Conservation (phyloP, 2,888 invertebrate species). For the Caenorhabditis becei region DNA sequence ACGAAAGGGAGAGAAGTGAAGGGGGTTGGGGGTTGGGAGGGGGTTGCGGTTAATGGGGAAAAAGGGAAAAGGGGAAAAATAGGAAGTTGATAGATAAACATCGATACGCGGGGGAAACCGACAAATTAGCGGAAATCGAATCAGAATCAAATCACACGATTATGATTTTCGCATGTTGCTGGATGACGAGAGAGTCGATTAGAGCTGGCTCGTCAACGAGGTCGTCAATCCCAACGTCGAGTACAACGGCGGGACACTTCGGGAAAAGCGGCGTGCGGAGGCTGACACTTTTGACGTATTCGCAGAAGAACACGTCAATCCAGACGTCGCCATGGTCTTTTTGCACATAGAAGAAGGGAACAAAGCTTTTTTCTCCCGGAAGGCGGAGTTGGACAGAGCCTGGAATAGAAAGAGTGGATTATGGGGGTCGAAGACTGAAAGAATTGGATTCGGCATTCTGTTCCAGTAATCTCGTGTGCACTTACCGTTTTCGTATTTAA, state of each 20-base stretch:
- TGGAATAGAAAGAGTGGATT: not conserved
- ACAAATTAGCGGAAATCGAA: too few relatives aligned
- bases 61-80: too few relatives aligned
- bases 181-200: not conserved
- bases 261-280: conserved; percentile 14
- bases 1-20: too few relatives aligned
- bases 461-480: too few relatives aligned
- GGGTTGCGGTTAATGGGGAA: too few relatives aligned
- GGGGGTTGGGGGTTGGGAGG: too few relatives aligned
- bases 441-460: too few relatives aligned
- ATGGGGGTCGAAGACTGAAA: not conserved
- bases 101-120: too few relatives aligned
- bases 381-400: conserved; percentile 20
- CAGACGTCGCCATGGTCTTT: not conserved
- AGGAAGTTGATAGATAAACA: not conserved
- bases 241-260: not conserved
- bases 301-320: conserved; percentile 35
- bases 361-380: conserved; percentile 8
- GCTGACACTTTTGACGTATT: conserved; percentile 15
- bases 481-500: conserved; percentile 17
- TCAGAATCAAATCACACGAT: not conserved
- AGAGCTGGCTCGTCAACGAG: conserved; percentile 2
- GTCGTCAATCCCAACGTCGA: conserved; percentile 5
- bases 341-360: conserved; percentile 18
- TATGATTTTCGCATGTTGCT: not conserved